Evolutionary conservation across 2,888 invertebrate species (phyloP).

Genomic region (Ernsta delagoae): DNA sequence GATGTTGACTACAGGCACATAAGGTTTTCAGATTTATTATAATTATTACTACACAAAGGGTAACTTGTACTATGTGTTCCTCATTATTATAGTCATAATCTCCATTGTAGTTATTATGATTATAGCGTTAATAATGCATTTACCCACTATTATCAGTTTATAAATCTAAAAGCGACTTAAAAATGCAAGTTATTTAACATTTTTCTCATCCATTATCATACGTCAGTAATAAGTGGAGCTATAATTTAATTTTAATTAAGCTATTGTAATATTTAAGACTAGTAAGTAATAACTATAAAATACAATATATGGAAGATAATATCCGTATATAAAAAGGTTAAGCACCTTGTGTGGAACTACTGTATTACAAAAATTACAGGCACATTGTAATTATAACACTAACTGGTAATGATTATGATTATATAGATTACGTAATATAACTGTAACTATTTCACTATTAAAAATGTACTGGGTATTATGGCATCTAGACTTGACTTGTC

Average conservation of each 20-base stretch:
- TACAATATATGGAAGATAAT: conserved; percentile 60
- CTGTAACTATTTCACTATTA: conserved; percentile 22
- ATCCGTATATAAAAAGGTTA: conserved; percentile 43
- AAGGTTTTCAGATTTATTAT: conserved; percentile 13
- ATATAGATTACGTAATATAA: conserved; percentile 25
- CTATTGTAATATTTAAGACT: conserved; percentile 56
- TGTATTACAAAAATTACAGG: conserved; percentile 60
- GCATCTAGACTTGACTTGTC: conserved; percentile 47
- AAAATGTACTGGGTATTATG: conserved; percentile 44
- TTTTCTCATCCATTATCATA: background rate
- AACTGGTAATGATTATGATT: conserved; percentile 41
- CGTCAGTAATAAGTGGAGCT: conserved; percentile 13
- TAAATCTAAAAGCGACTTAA: conserved; percentile 12
- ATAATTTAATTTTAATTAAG: conserved; percentile 23
- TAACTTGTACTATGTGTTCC: conserved; percentile 35
- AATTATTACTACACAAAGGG: conserved; percentile 18
- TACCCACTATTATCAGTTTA: conserved; percentile 9
- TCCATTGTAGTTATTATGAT: conserved; percentile 14
- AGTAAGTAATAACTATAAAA: conserved; percentile 56
- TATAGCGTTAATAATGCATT: conserved; percentile 13
- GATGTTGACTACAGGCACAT: conserved; percentile 5
- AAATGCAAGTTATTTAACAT: background rate
- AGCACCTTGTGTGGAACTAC: conserved; percentile 69
- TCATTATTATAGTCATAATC: conserved; percentile 27
- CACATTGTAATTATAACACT: conserved; percentile 56